Evolutionary conservation across 2,797 vertebrate genomes (phyloP), one percentile per base, ranked within the genome.

Genomic region (Urocyon cinereoargenteus): DNA sequence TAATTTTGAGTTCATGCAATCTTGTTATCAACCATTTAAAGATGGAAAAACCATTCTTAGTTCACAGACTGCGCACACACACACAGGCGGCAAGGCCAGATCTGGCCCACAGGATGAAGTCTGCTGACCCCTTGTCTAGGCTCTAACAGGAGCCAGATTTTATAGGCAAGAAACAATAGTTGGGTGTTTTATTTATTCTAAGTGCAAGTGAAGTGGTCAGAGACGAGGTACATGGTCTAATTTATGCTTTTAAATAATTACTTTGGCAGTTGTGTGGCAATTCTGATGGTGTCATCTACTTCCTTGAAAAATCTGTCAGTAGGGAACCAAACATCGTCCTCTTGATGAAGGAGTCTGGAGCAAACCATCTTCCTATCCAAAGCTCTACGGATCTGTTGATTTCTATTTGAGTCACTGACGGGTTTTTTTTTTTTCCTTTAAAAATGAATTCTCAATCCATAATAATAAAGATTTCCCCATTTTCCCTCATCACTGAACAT

Each of bases 241-340:
- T 95, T 89, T 89, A 92, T 31, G 85, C 28, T 66, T 92, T 86
- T 61, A 86, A 95, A 79, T 86, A 91, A 70, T 73, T 28, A 28
- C 90, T 86, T 61, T 57, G 92, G 86, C 97, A 93, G 93, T 72
- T 94, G 81, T 28, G 34, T 85, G 68, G 72, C 0, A 1, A 92
- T 96, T 92, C 62, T 92, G 93, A 95, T n/a, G 77, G 66, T 72
- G 72, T 95, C 97, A 92, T 95, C 97, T 91, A 45, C 92, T 72
- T 95, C 87, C 90, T 22, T 55, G 82, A 62, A 61, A 95, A 92
- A 89, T 28, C 55, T 57, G 62, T 95, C 93, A 61, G 26, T 9
- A 91, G 55, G 53, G 61, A 93, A 40, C 15, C 9, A 85, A 61
- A 36, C 24, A 1, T 55, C 19, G 34, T 70, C 88, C 40, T 51